phyloP scores from a whole-genome alignment of 2,113 vertebrate species.

The Rhodinocichla rosea region DNA sequence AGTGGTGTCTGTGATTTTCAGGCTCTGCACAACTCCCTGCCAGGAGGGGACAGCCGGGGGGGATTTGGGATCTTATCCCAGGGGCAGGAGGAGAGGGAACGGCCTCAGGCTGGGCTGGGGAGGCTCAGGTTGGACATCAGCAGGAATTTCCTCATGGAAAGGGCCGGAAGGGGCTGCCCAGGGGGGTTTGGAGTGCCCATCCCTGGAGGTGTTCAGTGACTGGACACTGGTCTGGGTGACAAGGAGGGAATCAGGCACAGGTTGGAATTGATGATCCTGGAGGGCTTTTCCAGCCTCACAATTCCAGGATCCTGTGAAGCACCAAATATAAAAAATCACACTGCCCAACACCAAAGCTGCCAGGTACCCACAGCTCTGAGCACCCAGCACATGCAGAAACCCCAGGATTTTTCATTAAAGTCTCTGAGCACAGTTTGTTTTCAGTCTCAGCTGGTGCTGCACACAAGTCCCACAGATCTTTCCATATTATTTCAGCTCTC shows the following conservation, averaged over 20 bases:
- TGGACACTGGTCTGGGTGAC: not conserved
- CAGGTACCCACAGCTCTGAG: not conserved
- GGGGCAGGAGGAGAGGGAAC: not conserved
- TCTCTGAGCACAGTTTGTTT: not conserved
- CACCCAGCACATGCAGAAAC: not conserved
- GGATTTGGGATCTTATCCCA: not conserved
- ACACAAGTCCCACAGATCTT: not conserved
- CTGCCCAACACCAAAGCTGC: not conserved
- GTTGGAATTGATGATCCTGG: not conserved
- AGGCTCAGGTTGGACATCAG: not conserved
- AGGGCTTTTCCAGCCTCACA: not conserved
- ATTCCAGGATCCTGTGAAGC: not conserved
- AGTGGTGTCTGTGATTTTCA: not conserved
- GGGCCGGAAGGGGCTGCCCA: not conserved
- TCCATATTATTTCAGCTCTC: constrained; percentile 17
- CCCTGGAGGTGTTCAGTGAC: not conserved
- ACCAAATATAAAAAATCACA: fast-evolving
- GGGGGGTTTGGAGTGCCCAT: not conserved
- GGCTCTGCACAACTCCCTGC: not conserved
- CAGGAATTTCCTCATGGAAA: not conserved
- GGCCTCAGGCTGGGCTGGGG: not conserved
- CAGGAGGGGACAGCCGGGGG: not conserved
- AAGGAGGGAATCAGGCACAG: not conserved
- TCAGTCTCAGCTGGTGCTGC: not conserved
- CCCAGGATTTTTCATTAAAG: not conserved